Percentiles rank a stretch among this genome's conserved stretches.
phyloP scores from a whole-genome alignment of 2,113 vertebrate species.

The Nettapus auritus region DNA sequence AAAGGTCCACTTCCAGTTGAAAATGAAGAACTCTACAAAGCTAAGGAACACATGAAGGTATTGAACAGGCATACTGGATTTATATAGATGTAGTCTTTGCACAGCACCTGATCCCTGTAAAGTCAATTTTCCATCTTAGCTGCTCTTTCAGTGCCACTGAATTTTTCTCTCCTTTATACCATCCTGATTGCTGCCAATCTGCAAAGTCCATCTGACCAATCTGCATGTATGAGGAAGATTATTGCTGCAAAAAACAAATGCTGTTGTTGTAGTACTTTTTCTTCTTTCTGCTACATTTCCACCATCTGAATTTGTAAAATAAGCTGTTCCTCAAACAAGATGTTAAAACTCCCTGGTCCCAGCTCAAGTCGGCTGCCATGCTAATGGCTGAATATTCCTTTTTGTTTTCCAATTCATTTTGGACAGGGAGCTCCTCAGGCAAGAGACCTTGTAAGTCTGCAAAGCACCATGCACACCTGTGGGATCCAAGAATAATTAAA shows the following conservation, averaged over 20 bases:
- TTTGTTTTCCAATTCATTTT: conserved; percentile 6
- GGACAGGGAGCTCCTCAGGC: background rate
- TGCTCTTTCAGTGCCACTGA: background rate
- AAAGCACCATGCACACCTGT: background rate
- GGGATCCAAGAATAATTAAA: conserved; percentile 44
- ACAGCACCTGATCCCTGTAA: background rate
- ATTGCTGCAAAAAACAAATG: background rate
- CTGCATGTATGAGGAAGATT: background rate
- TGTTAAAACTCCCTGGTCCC: background rate
- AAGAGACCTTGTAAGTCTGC: background rate
- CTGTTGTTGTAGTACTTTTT: background rate
- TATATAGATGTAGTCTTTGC: background rate
- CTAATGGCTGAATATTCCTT: background rate
- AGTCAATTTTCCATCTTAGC: background rate
- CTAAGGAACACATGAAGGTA: conserved; percentile 84
- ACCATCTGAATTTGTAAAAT: background rate
- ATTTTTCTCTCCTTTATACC: background rate
- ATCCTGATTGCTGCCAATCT: background rate
- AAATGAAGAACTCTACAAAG: conserved; percentile 78
- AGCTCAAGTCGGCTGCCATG: background rate
- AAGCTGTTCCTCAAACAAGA: background rate
- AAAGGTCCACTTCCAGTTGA: conserved; percentile 80
- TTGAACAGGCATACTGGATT: background rate
- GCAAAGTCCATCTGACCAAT: background rate
- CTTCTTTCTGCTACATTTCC: background rate